These are phyloP conservation scores for Hippopotamyrus pictus DNA, from an alignment of 2,797 vertebrate genomes.

Conservation along the genomic window DNA sequence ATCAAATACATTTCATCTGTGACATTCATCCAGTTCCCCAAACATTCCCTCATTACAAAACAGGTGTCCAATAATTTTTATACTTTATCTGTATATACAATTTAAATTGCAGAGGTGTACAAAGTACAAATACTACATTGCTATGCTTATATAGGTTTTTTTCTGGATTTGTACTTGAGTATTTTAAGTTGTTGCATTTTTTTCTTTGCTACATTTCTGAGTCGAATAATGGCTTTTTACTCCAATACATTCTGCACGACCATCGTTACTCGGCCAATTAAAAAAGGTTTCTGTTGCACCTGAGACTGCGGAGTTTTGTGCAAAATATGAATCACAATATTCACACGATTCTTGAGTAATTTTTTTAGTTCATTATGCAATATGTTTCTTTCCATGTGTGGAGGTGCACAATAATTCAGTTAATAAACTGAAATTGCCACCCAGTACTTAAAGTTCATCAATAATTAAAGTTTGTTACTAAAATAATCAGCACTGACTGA, in stretches of 20 bases:
- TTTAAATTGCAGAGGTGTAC: neutral
- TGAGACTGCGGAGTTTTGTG: neutral
- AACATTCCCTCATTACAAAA: neutral
- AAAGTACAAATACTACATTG: neutral
- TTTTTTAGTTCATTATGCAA: neutral
- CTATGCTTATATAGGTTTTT: neutral
- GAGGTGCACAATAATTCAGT: neutral
- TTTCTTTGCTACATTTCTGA: neutral
- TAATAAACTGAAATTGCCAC: neutral
- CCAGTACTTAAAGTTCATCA: neutral
- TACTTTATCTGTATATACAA: neutral
- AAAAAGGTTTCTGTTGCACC: neutral
- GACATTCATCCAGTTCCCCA: neutral
- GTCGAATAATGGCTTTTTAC: neutral
- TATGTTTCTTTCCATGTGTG: neutral
- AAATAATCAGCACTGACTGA: neutral
- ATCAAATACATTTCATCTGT: neutral
- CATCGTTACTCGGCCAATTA: neutral
- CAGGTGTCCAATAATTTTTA: neutral
- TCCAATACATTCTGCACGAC: neutral
- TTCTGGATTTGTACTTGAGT: neutral
- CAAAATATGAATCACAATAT: neutral
- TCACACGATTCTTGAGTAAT: neutral
- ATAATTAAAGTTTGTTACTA: neutral
- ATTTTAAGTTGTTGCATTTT: neutral